Evolutionary conservation across 1,140 invertebrate species (phyloP).

Genomic region (Cyclina sinensis): DNA sequence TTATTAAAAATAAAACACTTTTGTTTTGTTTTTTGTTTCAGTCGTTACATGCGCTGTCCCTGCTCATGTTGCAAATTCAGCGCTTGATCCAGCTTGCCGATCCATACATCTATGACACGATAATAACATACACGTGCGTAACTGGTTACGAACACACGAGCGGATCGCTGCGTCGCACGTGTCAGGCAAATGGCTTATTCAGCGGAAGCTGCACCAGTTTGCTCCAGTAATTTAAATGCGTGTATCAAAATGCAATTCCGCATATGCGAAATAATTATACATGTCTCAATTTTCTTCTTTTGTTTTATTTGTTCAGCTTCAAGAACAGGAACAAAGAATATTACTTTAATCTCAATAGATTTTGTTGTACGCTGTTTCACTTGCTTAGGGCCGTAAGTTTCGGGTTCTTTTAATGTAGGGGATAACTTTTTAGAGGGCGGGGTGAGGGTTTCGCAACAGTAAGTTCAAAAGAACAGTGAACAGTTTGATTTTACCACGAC

Average conservation of each 20-base stretch:
- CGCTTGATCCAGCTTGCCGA: background rate
- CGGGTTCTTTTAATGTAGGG: too few species aligned
- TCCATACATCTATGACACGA: conserved; percentile 2
- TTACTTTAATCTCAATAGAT: too few species aligned
- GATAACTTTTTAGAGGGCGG: too few species aligned
- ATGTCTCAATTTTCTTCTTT: too few species aligned
- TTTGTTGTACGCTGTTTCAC: too few species aligned
- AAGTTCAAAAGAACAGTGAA: too few species aligned
- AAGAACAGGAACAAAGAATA: too few species aligned
- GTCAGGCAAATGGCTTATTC: conserved; percentile 25
- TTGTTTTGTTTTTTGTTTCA: conserved; percentile 13
- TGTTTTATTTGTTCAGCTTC: too few species aligned
- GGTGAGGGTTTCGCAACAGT: too few species aligned
- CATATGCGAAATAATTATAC: too few species aligned
- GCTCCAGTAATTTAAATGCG: conserved; percentile 44
- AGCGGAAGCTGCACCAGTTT: conserved; percentile 41
- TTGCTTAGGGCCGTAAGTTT: too few species aligned
- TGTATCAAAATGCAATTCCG: background rate
- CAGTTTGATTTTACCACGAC: too few species aligned
- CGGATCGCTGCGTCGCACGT: conserved; percentile 34
- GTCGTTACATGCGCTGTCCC: conserved; percentile 10
- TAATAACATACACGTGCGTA: conserved; percentile 24
- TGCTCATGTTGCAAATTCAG: background rate
- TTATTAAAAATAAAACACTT: background rate
- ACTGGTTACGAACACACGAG: conserved; percentile 40